These are phyloP conservation scores for Diogma glabrata DNA, from an alignment of 2,888 invertebrate genomes.

Conservation along the genomic window DNA sequence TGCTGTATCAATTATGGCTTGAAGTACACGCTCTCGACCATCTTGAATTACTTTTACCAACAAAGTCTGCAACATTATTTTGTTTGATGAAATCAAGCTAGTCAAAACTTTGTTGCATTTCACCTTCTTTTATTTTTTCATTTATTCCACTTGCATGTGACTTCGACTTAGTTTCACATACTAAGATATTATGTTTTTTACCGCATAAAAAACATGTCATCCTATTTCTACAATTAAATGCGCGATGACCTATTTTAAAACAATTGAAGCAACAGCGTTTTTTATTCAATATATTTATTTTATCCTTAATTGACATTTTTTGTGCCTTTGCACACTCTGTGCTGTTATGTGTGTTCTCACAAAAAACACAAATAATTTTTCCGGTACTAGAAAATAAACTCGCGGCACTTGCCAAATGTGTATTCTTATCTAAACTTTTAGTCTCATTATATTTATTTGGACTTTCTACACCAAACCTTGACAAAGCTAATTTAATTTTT, in stretches of 20 bases:
- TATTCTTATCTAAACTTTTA: too few species aligned
- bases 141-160: background rate
- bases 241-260: background rate
- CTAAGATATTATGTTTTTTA: background rate
- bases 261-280: background rate
- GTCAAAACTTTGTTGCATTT: too few species aligned
- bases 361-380: background rate
- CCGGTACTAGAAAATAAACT: background rate
- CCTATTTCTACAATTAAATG: background rate
- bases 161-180: too few species aligned
- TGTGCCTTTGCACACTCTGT: background rate
- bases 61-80: background rate
- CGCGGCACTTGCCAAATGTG: background rate
- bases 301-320: background rate
- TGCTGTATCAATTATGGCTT: slow-evolving; percentile 4
- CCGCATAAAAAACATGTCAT: background rate
- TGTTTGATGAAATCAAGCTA: too few species aligned
- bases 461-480: background rate
- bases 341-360: background rate
- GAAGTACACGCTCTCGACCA: background rate
- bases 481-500: slow-evolving; percentile 1
- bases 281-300: too few species aligned
- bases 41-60: background rate
- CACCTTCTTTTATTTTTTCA: too few species aligned
- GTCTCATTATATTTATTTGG: too few species aligned